Conservation (phyloP, 2,888 invertebrate genomes). For the Polydrusus tereticollis region DNA sequence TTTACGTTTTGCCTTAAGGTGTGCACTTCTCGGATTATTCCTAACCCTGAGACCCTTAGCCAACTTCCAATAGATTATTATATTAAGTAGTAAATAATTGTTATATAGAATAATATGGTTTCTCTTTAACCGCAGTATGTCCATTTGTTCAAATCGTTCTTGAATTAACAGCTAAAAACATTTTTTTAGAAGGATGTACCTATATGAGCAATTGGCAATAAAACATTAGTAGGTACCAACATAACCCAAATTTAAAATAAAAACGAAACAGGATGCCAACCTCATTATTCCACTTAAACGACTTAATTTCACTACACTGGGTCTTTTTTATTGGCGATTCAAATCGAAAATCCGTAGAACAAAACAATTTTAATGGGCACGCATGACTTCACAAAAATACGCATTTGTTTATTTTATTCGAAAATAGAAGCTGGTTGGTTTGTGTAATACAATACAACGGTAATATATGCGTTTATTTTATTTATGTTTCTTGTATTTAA, state of each 20-base stretch:
- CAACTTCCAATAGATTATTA: no score
- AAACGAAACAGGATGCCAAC: slow-evolving; percentile 30
- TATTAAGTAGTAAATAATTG: no score
- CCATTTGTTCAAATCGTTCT: no score
- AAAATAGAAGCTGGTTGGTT: slow-evolving; percentile 34
- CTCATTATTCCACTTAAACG: slow-evolving; percentile 25
- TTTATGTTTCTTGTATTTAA: slow-evolving; percentile 10
- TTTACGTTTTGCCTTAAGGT: no score
- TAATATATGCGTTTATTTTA: slow-evolving; percentile 1
- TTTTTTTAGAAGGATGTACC: no score
- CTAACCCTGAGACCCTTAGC: no score
- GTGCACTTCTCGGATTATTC: no score
- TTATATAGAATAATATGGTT: no score
- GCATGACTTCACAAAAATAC: slow-evolving; percentile 46
- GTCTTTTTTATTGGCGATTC: slow-evolving; percentile 38
- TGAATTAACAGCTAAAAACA: no score
- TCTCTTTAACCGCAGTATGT: no score
- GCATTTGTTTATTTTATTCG: slow-evolving; percentile 43
- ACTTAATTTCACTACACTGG: slow-evolving; percentile 30
- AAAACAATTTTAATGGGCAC: slow-evolving; percentile 41
- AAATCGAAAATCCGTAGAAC: slow-evolving; percentile 35
- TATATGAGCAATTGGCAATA: not conserved
- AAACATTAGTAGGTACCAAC: not conserved
- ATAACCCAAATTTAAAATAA: slow-evolving; percentile 31
- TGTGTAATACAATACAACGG: slow-evolving; percentile 22